Evolutionary conservation across 2,888 invertebrate species (phyloP), one percentile per base, ranked within the genome.

Genomic region (Desoria tigrina): DNA sequence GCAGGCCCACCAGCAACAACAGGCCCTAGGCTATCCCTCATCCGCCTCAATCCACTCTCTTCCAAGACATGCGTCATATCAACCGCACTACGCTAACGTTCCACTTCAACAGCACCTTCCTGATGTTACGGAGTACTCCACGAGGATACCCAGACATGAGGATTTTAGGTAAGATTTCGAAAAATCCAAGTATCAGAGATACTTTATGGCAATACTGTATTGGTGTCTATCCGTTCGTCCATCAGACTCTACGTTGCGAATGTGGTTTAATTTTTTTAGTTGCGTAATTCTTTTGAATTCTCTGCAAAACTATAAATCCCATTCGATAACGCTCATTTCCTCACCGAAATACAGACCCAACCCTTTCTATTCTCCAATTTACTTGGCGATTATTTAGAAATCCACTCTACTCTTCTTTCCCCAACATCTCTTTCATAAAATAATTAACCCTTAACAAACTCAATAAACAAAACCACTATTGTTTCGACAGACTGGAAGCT

Each of bases 1-100:
- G 72, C 69, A 71, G 50, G 55, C 69, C 62, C 53, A 66, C 84
- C 76, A 88, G 87, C 69, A 87, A 86, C 84, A 84, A 74, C 76
- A 77, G 58, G 65, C 61, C 42, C 16, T 18, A 16, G 53, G 39
- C 51, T 55, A 62, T 23, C 28, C 14, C 4, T n/a, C 42, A 11
- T 23, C 63, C 54, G 51, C 63, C 23, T 73, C 74, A 61, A 75
- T 75, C 69, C 75, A 75, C 65, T 75, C 75, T 63, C 75, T 75
- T 69, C 71, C 73, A 65, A 73, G 76, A 67, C 72, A 73, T 61
- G 69, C 69, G 59, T 18, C 57, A 74, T 74, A 74, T 73, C 75
- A 75, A 62, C 74, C 74, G 23, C 57, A 57, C 24, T 76, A 76
- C 68, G 74, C 75, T 45, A 75, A 74, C 50, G 57, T 71, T 21